Base-by-base conservation (phyloP, 2,797 vertebrate species). In the Arrhamphus sclerolepis region DNA sequence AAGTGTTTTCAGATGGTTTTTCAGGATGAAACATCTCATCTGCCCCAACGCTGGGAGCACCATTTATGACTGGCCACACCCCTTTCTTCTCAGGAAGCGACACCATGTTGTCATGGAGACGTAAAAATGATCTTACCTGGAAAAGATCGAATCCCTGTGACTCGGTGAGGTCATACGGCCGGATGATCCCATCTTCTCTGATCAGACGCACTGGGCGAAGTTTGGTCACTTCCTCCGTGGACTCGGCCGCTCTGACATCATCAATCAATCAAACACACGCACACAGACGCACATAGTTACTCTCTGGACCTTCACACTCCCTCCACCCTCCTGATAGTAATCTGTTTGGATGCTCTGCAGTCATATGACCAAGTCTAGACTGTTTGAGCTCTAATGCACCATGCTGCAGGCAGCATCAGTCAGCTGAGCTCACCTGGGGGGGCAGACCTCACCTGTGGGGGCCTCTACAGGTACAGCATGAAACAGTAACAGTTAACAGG, bases 131-230 rank as follows among this genome's bases (percentile, higher is more conserved):
- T 18, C 78, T 71, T 88, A 99, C 98, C 96, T 99, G 96, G 85
- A 96, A 96, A 17, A 99, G 90, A 56, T 97, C 93, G n/a, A 89
- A 94, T 0, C 97, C 97, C 77, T 95, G 92, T 0, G 97, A 95
- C 81, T 96, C 95, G 4, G 84, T 89, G 39, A 91, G 88, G 84
- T 96, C 66, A 1, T 98, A 99, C 0, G 97, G 96, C 6, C 96
- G 90, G 56, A 99, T 95, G 85, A 99, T 92, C 42, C 98, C 97
- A 0, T 99, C 98, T 50, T 98, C 96, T 0, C 78, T 92, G 78
- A 99, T 96, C 41, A 96, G 90, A 18, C 97, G 94, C 1, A 95
- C 94, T 0, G 96, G 95, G 0, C 98, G 93, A 6, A 99, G 92
- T 54, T 91, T 95, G 4, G 89, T 93, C 41, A 99, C 97, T 46